Evolutionary conservation across 2,797 vertebrate genomes (phyloP).

Genomic region (Thamnophis elegans): DNA sequence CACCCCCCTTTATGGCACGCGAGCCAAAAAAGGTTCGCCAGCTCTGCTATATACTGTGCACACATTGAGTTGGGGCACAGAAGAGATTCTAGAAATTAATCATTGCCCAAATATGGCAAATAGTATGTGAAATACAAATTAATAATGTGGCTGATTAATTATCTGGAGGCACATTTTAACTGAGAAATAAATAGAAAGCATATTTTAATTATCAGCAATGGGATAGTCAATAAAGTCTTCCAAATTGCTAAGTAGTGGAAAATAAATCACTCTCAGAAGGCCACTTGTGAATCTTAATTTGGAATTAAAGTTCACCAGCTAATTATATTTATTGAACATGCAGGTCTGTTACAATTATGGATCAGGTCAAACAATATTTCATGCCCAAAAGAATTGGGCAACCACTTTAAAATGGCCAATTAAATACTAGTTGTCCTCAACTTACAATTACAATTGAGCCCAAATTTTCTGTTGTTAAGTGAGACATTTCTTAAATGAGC

Average conservation of each 20-base stretch:
- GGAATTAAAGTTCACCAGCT: not conserved
- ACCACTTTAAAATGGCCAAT: not conserved
- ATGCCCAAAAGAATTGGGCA: not conserved
- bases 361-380: slow-evolving; percentile 27
- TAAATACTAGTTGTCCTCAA: not conserved
- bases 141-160: not conserved
- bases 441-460: not conserved
- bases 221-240: not conserved
- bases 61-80: no score
- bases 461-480: not conserved
- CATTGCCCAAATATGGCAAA: not conserved
- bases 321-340: not conserved
- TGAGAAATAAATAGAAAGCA: not conserved
- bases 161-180: not conserved
- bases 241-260: slow-evolving; percentile 26
- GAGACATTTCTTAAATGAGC: not conserved
- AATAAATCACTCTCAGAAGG: slow-evolving; percentile 12
- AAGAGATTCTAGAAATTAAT: slow-evolving; percentile 3
- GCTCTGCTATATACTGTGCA: not conserved
- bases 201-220: not conserved
- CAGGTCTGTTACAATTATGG: not conserved
- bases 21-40: no score
- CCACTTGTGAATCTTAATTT: not conserved
- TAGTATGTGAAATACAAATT: not conserved
- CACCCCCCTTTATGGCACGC: no score